These are phyloP conservation scores for Spisula solida DNA, from an alignment of 2,888 invertebrate species.

Conservation along the genomic window DNA sequence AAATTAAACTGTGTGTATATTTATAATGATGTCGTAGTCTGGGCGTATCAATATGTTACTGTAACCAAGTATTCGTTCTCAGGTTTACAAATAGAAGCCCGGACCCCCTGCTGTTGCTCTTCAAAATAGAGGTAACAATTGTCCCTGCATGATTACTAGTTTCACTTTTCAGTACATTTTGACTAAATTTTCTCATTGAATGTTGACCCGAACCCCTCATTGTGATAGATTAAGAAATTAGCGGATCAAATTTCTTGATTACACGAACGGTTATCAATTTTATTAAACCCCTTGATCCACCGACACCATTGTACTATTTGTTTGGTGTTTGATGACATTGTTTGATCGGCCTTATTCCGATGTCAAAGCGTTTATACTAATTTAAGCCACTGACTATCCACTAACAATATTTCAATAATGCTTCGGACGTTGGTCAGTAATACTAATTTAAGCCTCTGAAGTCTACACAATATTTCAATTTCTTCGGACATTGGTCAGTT, in stretches of 20 bases:
- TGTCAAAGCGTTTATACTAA: background rate
- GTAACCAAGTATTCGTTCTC: no score
- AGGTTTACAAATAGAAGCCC: background rate
- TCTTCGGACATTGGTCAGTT: background rate
- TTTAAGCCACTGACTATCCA: constrained; percentile 13
- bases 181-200: background rate
- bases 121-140: background rate
- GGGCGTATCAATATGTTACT: no score
- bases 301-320: background rate
- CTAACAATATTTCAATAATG: background rate
- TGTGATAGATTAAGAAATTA: constrained; percentile 9
- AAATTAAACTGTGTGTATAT: no score
- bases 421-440: background rate
- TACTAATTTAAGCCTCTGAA: constrained; percentile 6
- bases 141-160: background rate
- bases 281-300: background rate
- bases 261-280: constrained; percentile 20
- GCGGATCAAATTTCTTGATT: background rate
- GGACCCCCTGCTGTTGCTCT: background rate
- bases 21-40: no score
- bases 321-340: background rate
- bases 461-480: background rate
- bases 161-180: constrained; percentile 5
- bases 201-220: background rate
- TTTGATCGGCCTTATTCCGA: background rate